These are phyloP conservation scores for Dendrophyllia cribrosa DNA, from an alignment of 64 coral and sea anemone species.

Conservation along the genomic window DNA sequence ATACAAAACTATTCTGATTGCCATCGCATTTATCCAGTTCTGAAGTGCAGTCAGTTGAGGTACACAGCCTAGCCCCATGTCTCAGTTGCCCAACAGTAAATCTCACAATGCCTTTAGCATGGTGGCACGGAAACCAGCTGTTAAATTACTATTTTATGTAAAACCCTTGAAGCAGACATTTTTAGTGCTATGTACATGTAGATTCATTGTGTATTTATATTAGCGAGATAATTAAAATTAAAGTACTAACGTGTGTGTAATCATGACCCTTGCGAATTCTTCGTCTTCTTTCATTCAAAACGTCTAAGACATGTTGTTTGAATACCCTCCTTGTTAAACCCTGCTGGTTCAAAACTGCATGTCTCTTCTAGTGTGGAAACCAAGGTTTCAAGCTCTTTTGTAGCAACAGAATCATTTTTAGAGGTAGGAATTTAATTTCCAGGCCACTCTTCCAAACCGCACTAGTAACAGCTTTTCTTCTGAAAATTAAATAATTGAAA, in stretches of 20 bases:
- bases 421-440: constrained; percentile 56
- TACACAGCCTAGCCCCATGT: background rate
- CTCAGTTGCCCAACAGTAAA: background rate
- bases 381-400: constrained; percentile 57
- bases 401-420: constrained; percentile 36
- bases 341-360: constrained; percentile 43
- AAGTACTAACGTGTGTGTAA: constrained; percentile 57
- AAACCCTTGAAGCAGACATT: background rate
- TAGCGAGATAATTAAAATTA: constrained; percentile 5
- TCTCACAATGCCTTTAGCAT: background rate
- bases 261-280: constrained; percentile 67
- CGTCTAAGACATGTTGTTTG: constrained; percentile 65
- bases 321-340: constrained; percentile 59
- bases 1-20: no score
- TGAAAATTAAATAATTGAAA: constrained; percentile 25
- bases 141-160: constrained; percentile 7
- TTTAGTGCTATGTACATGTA: background rate
- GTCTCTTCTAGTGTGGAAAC: constrained; percentile 41
- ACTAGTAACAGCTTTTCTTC: constrained; percentile 19
- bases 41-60: background rate
- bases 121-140: background rate
- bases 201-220: constrained; percentile 15
- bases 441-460: constrained; percentile 58
- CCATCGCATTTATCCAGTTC: background rate
- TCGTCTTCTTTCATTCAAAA: constrained; percentile 65